Evolutionary conservation across 2,888 invertebrate genomes (phyloP).

Genomic region (Xestia sexstrigata): DNA sequence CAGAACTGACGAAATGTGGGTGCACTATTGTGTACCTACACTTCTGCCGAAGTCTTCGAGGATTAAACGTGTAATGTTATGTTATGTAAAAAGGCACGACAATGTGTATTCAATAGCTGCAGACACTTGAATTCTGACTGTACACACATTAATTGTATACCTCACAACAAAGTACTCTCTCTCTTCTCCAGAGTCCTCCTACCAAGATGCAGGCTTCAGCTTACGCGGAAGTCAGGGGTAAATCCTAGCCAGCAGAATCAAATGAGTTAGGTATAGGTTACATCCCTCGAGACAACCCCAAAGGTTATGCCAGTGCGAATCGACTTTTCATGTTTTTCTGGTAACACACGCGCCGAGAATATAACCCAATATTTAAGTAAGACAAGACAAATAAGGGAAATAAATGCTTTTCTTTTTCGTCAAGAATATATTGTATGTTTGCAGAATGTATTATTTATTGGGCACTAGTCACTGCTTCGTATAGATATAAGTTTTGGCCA

Average conservation of each 20-base stretch:
- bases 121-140: too few relatives aligned
- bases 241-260: neutral
- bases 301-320: neutral
- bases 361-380: neutral
- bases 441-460: neutral
- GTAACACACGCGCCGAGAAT: neutral
- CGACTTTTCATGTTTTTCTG: conserved; percentile 1
- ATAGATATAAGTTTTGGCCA: neutral
- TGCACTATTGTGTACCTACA: too few relatives aligned
- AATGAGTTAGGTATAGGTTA: neutral
- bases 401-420: neutral
- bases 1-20: too few relatives aligned
- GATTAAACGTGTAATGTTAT: too few relatives aligned
- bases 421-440: neutral
- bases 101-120: too few relatives aligned
- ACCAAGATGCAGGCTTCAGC: neutral
- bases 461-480: too few relatives aligned
- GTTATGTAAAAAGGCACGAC: too few relatives aligned
- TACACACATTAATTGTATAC: too few relatives aligned
- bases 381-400: neutral
- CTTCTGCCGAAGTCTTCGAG: too few relatives aligned
- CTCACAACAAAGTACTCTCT: neutral
- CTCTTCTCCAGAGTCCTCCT: neutral
- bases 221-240: neutral
- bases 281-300: neutral